Base-by-base conservation (phyloP, 2,797 vertebrate species). In the Sebastes paucispinis region DNA sequence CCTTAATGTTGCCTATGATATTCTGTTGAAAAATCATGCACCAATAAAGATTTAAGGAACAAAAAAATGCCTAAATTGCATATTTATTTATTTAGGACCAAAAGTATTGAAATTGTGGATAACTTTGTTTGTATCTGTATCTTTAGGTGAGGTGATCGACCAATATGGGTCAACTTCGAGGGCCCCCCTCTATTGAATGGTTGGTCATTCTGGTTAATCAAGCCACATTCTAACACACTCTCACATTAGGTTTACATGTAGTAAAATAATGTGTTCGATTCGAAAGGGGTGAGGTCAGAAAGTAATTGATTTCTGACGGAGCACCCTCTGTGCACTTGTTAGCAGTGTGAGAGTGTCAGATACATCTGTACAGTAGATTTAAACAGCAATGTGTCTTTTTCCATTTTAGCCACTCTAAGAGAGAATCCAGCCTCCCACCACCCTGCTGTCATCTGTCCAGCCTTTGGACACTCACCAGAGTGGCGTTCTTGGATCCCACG, bases 401-500 rank as follows among this genome's bases (percentile, higher is more conserved):
- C 50, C 20, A 29, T 43, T 80, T 76, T 22, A 39, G 67, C 64
- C 16, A 20, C 16, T 81, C 71, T 58, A 31, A 31, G 74, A 36
- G 29, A 79, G 69, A 54, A 68, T 73, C 50, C 14, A 25, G 39
- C 76, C 75, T 78, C 90, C 87, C 81, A 85, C 84, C 62, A 54
- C 58, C 34, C 59, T 71, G 22, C 74, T 84, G 82, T 84, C 79
- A 75, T 62, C 67, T 24, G 78, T 86, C 78, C 75, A 87, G 87
- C 68, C 1, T 72, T 80, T 88, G 87, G 82, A 88, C 34, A 78
- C 96, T 96, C 89, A 98, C 97, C 96, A 98, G 94, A 80, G 97
- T 97, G 86, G 97, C 97, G 75, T 97, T 97, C 95, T 98, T 98
- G 88, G 97, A 97, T 87, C 97, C 97, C 87, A 98, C 97, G 39